Conservation (phyloP, 2,888 invertebrate species). For the Cheilosia impressa region DNA sequence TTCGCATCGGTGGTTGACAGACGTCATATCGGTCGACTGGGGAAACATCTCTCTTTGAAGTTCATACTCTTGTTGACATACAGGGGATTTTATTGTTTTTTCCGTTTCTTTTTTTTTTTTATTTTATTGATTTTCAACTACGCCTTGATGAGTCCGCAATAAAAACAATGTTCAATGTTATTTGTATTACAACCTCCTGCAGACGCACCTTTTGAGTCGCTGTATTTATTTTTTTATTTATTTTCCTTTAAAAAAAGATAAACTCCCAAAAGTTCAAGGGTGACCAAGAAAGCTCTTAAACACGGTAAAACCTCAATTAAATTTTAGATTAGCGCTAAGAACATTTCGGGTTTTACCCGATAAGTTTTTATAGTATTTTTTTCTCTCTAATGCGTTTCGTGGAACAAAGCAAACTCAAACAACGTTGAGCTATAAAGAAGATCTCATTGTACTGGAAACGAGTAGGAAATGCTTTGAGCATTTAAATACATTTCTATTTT, state of each 20-base stretch:
- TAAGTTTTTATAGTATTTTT: not conserved
- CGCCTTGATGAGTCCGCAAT: slow-evolving; percentile 33
- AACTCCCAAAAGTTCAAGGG: slow-evolving; percentile 27
- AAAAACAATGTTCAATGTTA: slow-evolving; percentile 1
- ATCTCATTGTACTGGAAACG: not conserved
- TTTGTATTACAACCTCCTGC: slow-evolving; percentile 14
- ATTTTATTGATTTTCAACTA: slow-evolving; percentile 29
- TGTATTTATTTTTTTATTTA: not conserved
- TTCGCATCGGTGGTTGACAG: slow-evolving; percentile 14
- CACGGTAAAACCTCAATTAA: not conserved
- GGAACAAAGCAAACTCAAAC: slow-evolving; percentile 13
- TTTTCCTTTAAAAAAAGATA: not conserved
- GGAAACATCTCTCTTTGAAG: slow-evolving; percentile 33
- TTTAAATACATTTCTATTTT: not conserved
- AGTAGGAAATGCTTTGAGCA: not conserved
- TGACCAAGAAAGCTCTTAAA: slow-evolving; percentile 9
- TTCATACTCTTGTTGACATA: slow-evolving; percentile 30
- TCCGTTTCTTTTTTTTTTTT: too few species aligned
- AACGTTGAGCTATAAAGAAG: not conserved
- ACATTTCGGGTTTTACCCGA: not conserved
- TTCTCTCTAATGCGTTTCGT: not conserved
- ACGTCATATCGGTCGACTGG: slow-evolving; percentile 4
- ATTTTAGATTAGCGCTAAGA: not conserved
- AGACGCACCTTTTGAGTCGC: slow-evolving; percentile 11
- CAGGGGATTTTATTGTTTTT: slow-evolving; percentile 14